Percentiles rank a stretch among this genome's conserved stretches.
phyloP scores from a whole-genome alignment of 2,888 invertebrate species.

The Sminthurides aquaticus region DNA sequence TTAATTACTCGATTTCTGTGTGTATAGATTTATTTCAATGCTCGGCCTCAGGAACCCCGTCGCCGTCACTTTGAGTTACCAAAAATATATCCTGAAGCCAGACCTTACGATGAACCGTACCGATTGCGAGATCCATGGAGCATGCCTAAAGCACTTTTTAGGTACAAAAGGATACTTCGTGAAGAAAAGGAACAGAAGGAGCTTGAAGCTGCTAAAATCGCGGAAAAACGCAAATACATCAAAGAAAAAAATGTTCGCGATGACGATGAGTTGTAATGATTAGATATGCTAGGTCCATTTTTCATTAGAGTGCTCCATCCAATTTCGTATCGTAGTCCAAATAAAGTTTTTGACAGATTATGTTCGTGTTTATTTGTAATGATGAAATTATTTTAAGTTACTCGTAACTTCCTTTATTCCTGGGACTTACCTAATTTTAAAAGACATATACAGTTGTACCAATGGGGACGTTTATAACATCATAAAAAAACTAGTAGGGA shows the following conservation, averaged over 20 bases:
- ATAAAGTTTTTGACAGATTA: too few relatives aligned
- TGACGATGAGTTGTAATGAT: too few relatives aligned
- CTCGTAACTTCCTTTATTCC: too few relatives aligned
- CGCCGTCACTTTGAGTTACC: conserved; percentile 64
- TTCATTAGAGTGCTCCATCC: too few relatives aligned
- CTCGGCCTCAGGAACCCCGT: conserved; percentile 56
- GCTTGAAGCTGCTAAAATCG: conserved; percentile 25
- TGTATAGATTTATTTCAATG: conserved; percentile 21
- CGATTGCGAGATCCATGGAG: conserved; percentile 48
- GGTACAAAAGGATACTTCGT: conserved; percentile 17
- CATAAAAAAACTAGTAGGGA: too few relatives aligned
- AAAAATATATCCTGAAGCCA: conserved; percentile 62
- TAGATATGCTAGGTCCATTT: too few relatives aligned
- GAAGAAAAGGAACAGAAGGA: conserved; percentile 28
- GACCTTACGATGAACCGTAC: conserved; percentile 63
- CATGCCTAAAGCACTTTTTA: conserved; percentile 21
- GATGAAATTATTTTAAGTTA: too few relatives aligned
- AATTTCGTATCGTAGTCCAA: too few relatives aligned
- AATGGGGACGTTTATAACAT: too few relatives aligned
- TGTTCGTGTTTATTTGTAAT: too few relatives aligned
- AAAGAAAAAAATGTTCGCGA: neutral
- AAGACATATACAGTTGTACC: too few relatives aligned
- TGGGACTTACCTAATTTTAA: too few relatives aligned
- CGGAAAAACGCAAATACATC: conserved; percentile 11
- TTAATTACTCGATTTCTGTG: neutral